Evolutionary conservation across 2,888 invertebrate genomes (phyloP).

Genomic region (Conistra vaccinii): DNA sequence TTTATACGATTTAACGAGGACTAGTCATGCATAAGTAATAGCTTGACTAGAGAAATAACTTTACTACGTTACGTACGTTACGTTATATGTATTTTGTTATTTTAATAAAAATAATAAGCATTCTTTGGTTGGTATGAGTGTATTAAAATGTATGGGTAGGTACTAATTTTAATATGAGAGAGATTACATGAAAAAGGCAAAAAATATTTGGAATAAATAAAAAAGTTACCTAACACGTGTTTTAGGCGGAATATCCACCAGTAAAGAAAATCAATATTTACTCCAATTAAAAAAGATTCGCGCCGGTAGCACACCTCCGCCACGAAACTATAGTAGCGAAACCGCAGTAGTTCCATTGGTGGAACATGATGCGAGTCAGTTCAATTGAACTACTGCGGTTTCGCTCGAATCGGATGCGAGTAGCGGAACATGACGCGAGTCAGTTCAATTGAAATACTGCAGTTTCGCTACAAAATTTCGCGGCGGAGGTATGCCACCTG

Average conservation of each 20-base stretch:
- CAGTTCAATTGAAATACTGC: no score
- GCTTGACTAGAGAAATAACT: slow-evolving; percentile 34
- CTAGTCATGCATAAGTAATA: slow-evolving; percentile 51
- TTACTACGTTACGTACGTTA: neutral
- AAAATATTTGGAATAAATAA: no score
- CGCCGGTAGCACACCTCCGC: no score
- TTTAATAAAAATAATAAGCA: neutral
- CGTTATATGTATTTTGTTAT: slow-evolving; percentile 4
- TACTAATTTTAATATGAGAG: neutral
- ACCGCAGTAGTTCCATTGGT: no score
- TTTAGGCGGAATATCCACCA: neutral
- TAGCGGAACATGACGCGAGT: no score
- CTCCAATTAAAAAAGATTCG: neutral
- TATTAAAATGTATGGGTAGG: neutral
- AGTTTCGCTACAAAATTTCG: no score
- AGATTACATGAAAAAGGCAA: neutral
- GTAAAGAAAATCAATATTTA: neutral
- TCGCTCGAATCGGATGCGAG: no score
- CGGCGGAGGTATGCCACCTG: no score
- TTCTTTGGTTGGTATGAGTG: neutral
- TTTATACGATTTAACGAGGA: slow-evolving; percentile 51
- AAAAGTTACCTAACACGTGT: neutral
- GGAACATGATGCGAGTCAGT: no score
- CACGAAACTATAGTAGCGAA: no score
- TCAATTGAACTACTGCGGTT: no score